A percentile compares a stretch with the other conserved stretches of the same genome.
phyloP scores from a whole-genome alignment of 1,140 invertebrate genomes.

The Drosophila biarmipes region DNA sequence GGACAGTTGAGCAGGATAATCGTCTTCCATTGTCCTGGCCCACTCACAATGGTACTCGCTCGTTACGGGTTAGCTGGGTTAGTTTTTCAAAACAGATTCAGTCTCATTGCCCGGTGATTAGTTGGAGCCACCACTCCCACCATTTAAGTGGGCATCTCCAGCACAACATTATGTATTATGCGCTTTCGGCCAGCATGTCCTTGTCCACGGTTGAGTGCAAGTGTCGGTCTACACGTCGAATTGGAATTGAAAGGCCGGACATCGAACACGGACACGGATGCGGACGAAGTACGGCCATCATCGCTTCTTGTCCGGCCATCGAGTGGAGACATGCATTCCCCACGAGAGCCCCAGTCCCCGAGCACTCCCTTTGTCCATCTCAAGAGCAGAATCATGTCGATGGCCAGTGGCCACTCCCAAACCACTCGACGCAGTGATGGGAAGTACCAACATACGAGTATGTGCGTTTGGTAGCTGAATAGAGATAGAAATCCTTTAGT shows the following conservation, averaged over 20 bases:
- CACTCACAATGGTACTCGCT: conserved; percentile 8
- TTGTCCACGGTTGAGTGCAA: conserved; percentile 22
- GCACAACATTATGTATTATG: conserved; percentile 23
- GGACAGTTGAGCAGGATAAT: conserved; percentile 55
- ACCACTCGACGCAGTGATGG: neutral
- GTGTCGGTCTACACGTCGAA: conserved; percentile 35
- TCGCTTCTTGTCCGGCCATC: conserved; percentile 25
- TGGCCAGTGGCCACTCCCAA: conserved; percentile 6
- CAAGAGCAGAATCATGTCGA: conserved; percentile 46
- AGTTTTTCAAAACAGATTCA: conserved; percentile 53
- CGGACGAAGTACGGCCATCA: conserved; percentile 9
- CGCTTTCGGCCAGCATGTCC: conserved; percentile 15
- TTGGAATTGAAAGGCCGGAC: conserved; percentile 20
- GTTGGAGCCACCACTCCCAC: conserved; percentile 3
- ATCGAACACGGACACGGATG: conserved; percentile 6
- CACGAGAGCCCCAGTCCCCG: conserved; percentile 13
- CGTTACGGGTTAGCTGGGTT: conserved; percentile 11
- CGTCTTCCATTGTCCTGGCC: conserved; percentile 29
- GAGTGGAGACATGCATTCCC: conserved; percentile 49
- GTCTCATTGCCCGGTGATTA: conserved; percentile 56
- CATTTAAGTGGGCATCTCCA: conserved; percentile 9
- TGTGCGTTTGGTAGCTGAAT: neutral
- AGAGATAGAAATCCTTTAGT: too few relatives aligned
- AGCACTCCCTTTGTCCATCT: conserved; percentile 13
- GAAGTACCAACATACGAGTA: too few relatives aligned